Conservation (phyloP, 2,113 vertebrate genomes). For the Microcebus jonahi region DNA sequence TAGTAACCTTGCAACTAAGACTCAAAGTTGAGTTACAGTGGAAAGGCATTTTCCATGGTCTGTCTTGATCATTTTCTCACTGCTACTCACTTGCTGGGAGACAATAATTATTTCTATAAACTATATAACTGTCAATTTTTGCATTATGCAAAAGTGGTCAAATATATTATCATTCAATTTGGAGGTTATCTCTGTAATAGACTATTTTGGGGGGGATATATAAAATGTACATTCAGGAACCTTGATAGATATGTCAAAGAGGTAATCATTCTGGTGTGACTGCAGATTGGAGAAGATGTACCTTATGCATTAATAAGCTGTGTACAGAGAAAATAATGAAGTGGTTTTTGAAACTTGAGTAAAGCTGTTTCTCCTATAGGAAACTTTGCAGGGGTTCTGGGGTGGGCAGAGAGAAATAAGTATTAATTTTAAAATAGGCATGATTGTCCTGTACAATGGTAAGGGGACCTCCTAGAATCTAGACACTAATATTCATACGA, state of each 20-base stretch:
- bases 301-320: neutral
- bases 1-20: constrained; percentile 9
- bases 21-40: neutral
- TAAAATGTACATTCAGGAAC: constrained; percentile 37
- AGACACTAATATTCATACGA: neutral
- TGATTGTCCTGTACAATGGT: neutral
- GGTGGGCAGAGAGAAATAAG: neutral
- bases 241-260: constrained; percentile 3
- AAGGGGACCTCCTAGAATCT: neutral
- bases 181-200: neutral
- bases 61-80: neutral
- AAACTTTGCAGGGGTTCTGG: neutral
- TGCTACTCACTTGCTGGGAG: neutral
- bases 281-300: neutral
- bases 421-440: constrained; percentile 35
- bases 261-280: neutral
- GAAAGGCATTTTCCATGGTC: neutral
- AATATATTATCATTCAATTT: neutral
- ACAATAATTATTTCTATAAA: constrained; percentile 25
- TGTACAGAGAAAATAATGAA: neutral
- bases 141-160: neutral
- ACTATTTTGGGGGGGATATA: neutral
- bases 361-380: neutral
- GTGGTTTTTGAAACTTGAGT: neutral
- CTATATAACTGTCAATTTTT: neutral